phyloP scores from a whole-genome alignment of 2,113 vertebrate genomes.

The Ivindomyrus marchei region DNA sequence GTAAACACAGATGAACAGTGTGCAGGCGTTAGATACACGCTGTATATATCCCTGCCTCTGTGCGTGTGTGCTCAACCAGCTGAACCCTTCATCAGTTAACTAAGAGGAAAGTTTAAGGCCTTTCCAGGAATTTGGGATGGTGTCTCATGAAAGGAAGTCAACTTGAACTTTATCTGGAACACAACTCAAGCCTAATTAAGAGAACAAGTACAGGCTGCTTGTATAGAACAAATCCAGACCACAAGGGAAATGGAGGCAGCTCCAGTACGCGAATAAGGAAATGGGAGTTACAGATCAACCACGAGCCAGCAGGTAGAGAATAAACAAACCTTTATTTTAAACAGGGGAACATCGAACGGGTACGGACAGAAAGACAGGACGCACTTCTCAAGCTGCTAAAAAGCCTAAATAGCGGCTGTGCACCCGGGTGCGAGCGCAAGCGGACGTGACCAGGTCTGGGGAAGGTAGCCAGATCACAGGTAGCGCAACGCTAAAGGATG shows the following conservation, averaged over 20 bases:
- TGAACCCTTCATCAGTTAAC: background rate
- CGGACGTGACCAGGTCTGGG: slow-evolving; percentile 50
- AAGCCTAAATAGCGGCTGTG: slow-evolving; percentile 71
- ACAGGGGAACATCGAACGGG: slow-evolving; percentile 81
- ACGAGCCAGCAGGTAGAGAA: slow-evolving; percentile 47
- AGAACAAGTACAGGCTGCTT: background rate
- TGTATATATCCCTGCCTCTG: background rate
- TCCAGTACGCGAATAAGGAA: background rate
- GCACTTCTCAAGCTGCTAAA: slow-evolving; percentile 72
- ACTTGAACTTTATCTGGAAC: background rate
- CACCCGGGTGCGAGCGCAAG: slow-evolving; percentile 52
- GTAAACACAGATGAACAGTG: background rate
- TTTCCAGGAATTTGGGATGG: background rate
- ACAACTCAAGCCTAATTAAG: background rate
- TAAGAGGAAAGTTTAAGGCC: background rate
- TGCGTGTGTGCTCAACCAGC: background rate
- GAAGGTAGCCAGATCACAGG: slow-evolving; percentile 19
- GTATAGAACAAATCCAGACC: background rate
- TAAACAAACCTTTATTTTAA: slow-evolving; percentile 95
- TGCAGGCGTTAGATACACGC: background rate
- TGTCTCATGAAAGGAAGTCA: background rate
- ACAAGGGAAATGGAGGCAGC: background rate
- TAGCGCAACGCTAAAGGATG: slow-evolving; percentile 11
- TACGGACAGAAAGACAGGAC: slow-evolving; percentile 60
- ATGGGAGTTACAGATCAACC: background rate